Evolutionary conservation across 2,888 invertebrate genomes (phyloP), one percentile per base, ranked within the genome.

Genomic region (Plebejus argus): DNA sequence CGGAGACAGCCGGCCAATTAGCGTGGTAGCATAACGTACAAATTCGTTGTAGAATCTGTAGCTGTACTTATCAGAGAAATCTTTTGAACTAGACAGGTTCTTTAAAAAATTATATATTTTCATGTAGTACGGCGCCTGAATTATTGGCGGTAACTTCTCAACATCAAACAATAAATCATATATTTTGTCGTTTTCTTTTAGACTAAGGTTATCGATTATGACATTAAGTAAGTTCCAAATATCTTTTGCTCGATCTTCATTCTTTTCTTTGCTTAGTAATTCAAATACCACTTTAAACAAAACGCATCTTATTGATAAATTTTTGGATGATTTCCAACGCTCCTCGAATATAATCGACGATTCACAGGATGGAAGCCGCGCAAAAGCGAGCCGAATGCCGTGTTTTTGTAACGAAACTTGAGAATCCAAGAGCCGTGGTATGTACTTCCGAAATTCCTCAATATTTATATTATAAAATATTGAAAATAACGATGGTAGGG

Each of bases 381-480:
- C 78, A 78, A 87, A 88, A 39, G 88, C 88, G 56, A 89, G 79
- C 56, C 90, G 86, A 74, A 91, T 87, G 0, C 88, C 90, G 81
- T 91, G 90, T 81, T 91, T 91, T 81, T 91, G 91, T 56, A 91
- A 79, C 6, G 91, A 91, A 2, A 91, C 90, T 12, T 87, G 89
- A 4, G 87, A 82, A 82, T 88, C 83, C 12, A 84, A 75, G 76
- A 92, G 79, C 78, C 86, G 84, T 3, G 84, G 84, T 66, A 91
- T 83, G 79, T 85, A 83, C 78, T 84, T 81, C 66, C 81, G 83
- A 76, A 85, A 85, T 66, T 83, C 78, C 18, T 78, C 74, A n/a
- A 79, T 66, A 78, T 83, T 87, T 80, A 90, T 80, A 80, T 91
- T 90, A 79, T 89, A 86, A 82, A 87, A 88, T 80, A 92, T 87